These are phyloP conservation scores for Psittacara wagleri DNA, from an alignment of 2,113 vertebrate species.

Conservation along the genomic window DNA sequence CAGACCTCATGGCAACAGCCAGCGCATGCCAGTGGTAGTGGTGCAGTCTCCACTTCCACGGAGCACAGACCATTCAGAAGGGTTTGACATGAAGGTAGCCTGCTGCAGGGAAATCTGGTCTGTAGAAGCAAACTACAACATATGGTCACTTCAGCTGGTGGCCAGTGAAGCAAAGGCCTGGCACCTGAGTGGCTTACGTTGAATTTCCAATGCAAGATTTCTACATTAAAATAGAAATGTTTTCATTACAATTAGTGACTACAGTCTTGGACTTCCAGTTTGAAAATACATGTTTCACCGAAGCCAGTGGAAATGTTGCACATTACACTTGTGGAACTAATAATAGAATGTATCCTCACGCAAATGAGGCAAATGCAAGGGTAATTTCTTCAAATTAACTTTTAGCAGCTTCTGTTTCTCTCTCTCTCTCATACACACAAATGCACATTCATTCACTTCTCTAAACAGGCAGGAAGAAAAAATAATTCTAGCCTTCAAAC, in stretches of 20 bases:
- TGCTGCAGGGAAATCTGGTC: background rate
- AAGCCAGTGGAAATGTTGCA: background rate
- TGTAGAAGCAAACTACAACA: background rate
- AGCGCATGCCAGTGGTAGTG: rapidly evolving
- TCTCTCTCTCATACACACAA: background rate
- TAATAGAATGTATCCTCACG: background rate
- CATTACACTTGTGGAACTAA: background rate
- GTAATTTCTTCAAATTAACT: constrained; percentile 7
- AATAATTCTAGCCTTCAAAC: constrained; percentile 26
- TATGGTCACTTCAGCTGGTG: background rate
- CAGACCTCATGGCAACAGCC: background rate
- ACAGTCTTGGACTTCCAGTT: background rate
- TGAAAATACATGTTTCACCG: background rate
- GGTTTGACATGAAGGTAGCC: background rate
- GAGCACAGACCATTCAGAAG: background rate
- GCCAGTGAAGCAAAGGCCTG: background rate
- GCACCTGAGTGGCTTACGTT: background rate
- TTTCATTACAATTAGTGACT: background rate
- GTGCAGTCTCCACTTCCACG: background rate
- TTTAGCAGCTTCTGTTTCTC: background rate
- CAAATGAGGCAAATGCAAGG: background rate
- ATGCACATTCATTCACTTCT: background rate
- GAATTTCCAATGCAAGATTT: background rate
- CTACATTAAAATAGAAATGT: background rate
- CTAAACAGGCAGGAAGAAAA: constrained; percentile 5